These are phyloP conservation scores for Gavialis gangeticus DNA, from an alignment of 2,113 vertebrate genomes.

Conservation along the genomic window DNA sequence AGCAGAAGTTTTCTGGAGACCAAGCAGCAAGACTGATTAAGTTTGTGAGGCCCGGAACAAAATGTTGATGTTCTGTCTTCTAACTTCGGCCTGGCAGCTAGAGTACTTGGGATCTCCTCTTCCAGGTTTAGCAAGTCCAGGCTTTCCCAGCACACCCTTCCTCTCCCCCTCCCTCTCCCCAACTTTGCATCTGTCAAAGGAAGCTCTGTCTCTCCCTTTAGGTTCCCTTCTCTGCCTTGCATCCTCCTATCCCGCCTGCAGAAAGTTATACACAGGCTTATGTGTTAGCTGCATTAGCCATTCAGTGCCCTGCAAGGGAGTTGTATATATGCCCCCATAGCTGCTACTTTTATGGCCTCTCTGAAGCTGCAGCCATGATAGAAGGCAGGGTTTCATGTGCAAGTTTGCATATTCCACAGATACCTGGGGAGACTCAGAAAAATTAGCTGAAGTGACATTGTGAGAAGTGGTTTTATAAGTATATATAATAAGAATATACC, in stretches of 20 bases:
- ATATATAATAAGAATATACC: too few relatives aligned
- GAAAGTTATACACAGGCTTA: too few relatives aligned
- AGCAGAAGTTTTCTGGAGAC: fast-evolving
- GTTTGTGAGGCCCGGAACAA: neutral
- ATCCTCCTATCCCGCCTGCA: too few relatives aligned
- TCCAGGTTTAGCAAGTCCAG: neutral
- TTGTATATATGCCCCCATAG: too few relatives aligned
- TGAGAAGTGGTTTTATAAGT: neutral
- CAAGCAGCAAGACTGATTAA: neutral
- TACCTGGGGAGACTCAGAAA: neutral
- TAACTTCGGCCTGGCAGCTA: fast-evolving
- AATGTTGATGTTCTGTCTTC: neutral
- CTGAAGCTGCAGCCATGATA: too few relatives aligned
- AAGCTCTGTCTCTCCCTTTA: neutral
- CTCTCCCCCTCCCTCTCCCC: too few relatives aligned
- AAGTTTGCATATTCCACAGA: neutral
- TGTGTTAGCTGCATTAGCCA: too few relatives aligned
- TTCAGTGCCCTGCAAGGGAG: too few relatives aligned
- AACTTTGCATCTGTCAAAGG: neutral
- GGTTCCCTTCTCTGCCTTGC: neutral
- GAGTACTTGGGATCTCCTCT: neutral
- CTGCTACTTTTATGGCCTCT: too few relatives aligned
- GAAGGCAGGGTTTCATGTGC: too few relatives aligned
- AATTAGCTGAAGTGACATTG: neutral
- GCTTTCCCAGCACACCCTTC: neutral